Base-by-base conservation (phyloP, 1,140 invertebrate genomes). In the Chlorops oryzae region DNA sequence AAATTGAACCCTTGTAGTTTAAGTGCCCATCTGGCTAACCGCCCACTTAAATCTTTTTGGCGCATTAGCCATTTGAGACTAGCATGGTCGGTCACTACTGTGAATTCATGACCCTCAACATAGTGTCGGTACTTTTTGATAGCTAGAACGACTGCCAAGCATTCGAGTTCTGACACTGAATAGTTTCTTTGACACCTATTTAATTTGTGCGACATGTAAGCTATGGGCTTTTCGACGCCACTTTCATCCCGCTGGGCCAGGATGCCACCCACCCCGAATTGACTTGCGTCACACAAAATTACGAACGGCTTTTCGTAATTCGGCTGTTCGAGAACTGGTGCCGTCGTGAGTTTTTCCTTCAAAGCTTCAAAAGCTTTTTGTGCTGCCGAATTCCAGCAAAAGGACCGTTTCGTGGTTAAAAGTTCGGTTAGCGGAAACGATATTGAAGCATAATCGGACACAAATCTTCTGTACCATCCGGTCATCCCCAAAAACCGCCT, bases 281-380 rank as follows among this genome's bases (percentile, higher is more conserved):
- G 24, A 43, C 40, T 51, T 12, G 52, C 52, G 23, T 57, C 55
- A 23, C 47, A 51, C n/a, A 38, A 32, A 6, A 56, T 32, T 5
- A 22, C 35, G 35, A 56, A 56, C 13, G 45, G 28, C 27, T 56
- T 37, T 21, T 32, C 15, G 40, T 58, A 61, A 40, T 64, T 47
- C 2, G 59, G 56, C 28, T 21, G 41, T 9, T 41, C 18, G 10
- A 41, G 32, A 21, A 50, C 23, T 25, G n/a, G 42, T n/a, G n/a
- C 42, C 9, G 3, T 44, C n/a, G 22, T 44, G 4, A 41, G 21
- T 18, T 20, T 13, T 13, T 12, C 13, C 42, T 44, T 44, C 9
- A 44, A 28, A n/a, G 12, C 21, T n/a, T 44, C 42, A 44, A 44
- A 44, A 23, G 42, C 13, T 24, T 15, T 23, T 28, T 24, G 23